Conservation (phyloP, 2,113 vertebrate species). For the Vireo altiloquus region DNA sequence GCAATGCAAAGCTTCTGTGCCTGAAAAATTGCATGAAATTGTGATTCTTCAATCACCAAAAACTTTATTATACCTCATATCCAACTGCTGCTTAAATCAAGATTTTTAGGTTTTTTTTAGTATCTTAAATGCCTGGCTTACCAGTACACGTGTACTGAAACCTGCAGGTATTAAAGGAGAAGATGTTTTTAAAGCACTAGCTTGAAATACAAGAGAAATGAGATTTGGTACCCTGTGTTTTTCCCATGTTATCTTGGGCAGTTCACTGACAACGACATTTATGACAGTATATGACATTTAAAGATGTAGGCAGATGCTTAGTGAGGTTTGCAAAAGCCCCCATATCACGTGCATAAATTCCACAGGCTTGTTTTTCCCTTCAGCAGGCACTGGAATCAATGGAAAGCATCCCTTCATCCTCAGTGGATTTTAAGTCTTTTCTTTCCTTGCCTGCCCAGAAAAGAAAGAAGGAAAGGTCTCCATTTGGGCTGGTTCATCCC, state of each 20-base stretch:
- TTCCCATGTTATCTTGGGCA: not conserved
- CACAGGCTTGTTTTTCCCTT: not conserved
- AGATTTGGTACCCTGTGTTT: not conserved
- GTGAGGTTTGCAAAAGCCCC: not conserved
- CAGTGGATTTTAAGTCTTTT: not conserved
- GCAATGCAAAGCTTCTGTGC: not conserved
- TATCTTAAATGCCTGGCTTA: not conserved
- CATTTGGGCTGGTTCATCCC: not conserved
- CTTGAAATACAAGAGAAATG: not conserved
- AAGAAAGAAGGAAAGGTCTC: not conserved
- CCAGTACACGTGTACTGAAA: not conserved
- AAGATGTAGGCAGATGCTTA: not conserved
- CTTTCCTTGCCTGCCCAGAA: not conserved
- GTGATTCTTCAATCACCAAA: not conserved
- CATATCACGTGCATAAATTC: not conserved
- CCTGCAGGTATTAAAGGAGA: not conserved
- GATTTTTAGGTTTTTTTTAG: rapidly evolving
- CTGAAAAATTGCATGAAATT: not conserved
- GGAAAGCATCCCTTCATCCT: not conserved
- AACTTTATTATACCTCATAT: not conserved
- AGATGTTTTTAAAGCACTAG: not conserved
- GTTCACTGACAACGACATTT: not conserved
- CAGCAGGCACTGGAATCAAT: not conserved
- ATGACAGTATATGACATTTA: not conserved
- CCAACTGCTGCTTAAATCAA: not conserved